Conservation (phyloP, 2,797 vertebrate genomes). For the Pipistrellus pygmaeus region DNA sequence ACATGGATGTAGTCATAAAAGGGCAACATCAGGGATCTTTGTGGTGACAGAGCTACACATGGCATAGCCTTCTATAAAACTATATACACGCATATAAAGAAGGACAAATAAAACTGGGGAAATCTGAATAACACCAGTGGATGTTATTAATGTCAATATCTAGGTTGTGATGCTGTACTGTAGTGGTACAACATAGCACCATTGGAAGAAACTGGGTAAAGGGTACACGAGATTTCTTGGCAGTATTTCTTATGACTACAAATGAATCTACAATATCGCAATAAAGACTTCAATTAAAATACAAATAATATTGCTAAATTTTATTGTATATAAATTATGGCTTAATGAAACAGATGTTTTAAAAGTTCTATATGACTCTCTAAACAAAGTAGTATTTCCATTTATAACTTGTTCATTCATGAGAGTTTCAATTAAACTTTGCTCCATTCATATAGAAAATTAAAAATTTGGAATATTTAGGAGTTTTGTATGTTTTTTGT, state of each 20-base stretch:
- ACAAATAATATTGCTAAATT: background rate
- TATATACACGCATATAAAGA: background rate
- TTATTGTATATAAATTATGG: constrained; percentile 32
- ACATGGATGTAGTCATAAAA: background rate
- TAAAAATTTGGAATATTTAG: background rate
- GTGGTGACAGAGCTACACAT: background rate
- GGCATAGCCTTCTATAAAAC: background rate
- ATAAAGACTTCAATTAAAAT: constrained; percentile 33
- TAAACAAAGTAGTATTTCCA: background rate
- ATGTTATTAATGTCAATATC: background rate
- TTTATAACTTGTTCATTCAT: background rate
- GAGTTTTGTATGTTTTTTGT: background rate
- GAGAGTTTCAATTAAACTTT: background rate
- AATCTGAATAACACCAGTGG: background rate
- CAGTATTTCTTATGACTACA: background rate
- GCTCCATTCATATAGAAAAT: background rate
- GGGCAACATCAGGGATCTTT: background rate
- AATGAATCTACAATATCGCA: background rate
- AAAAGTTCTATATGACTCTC: background rate
- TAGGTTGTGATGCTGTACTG: background rate
- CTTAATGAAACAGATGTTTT: background rate
- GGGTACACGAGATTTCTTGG: background rate
- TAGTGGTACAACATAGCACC: background rate
- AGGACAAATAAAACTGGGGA: background rate
- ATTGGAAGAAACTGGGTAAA: background rate